Evolutionary conservation across 2,113 vertebrate genomes (phyloP), one percentile per base, ranked within the genome.

Genomic region (Leptodactylus fuscus): DNA sequence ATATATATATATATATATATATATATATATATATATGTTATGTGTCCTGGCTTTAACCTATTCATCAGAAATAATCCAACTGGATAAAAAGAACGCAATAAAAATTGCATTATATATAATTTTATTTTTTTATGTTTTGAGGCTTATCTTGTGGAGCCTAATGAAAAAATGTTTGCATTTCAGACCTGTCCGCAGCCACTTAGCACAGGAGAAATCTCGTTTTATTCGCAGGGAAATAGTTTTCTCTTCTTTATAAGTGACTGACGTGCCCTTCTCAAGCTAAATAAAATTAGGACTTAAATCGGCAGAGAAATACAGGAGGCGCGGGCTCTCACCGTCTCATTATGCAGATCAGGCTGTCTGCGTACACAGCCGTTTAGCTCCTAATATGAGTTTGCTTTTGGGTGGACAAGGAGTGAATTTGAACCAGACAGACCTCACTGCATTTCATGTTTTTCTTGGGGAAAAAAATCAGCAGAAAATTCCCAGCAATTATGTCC

Each of bases 231-330:
- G 83, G 83, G 83, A 85, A 85, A 85, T 85, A 80, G 83, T 85
- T 85, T 85, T 80, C 82, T 84, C 82, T 84, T 77, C 74, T 78
- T 80, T 85, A 71, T 85, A 85, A 85, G 83, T 85, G 83, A 85
- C 83, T 85, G 83, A 85, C 83, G 76, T 85, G 83, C 83, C 83
- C 83, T 85, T 85, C 83, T 85, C 83, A 85, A 80, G 76, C 83
- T 85, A 85, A 85, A 85, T 85, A 85, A 85, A 85, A 85, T 85
- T 85, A 85, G 83, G 65, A 79, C 83, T 79, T 80, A 85, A 80
- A 85, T 78, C 36, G 76, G 65, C 65, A 85, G 41, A 85, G 76
- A 85, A 85, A 85, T 85, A 85, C 62, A 71, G 83, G 83, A 85
- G 83, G 60, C 65, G 76, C 62, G 3, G 76, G 76, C 83, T 71